Evolutionary conservation across 2,797 vertebrate genomes (phyloP).

Genomic region (Anableps anableps): DNA sequence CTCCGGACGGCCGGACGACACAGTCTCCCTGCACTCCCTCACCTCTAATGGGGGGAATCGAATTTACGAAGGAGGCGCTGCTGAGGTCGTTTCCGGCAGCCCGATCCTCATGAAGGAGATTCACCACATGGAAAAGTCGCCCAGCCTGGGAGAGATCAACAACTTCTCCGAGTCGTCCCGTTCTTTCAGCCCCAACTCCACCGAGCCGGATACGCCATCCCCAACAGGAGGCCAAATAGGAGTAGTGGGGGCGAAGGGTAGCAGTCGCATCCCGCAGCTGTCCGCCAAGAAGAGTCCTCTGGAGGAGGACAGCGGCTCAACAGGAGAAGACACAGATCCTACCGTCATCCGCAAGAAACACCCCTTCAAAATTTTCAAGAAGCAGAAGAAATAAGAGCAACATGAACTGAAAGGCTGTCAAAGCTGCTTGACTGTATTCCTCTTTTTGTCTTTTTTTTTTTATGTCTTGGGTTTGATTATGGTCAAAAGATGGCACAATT

Average conservation of each 20-base stretch:
- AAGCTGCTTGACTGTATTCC: constrained; percentile 54
- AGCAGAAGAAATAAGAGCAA: constrained; percentile 91
- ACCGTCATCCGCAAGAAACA: constrained; percentile 94
- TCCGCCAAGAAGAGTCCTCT: constrained; percentile 90
- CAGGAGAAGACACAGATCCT: constrained; percentile 94
- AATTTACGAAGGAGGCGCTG: constrained; percentile 70
- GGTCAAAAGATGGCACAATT: constrained; percentile 55
- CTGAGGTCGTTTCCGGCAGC: constrained; percentile 84
- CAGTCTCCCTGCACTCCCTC: constrained; percentile 67
- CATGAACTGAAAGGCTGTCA: constrained; percentile 49
- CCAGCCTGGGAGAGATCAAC: constrained; percentile 90
- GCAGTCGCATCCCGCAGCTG: constrained; percentile 93
- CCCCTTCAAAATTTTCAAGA: constrained; percentile 98
- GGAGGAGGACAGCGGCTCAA: constrained; percentile 94
- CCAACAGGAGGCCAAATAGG: constrained; percentile 83
- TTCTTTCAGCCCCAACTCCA: constrained; percentile 93
- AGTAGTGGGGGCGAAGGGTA: constrained; percentile 62
- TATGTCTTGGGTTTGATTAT: constrained; percentile 30
- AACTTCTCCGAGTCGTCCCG: constrained; percentile 90
- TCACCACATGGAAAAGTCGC: constrained; percentile 85
- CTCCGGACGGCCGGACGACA: constrained; percentile 77
- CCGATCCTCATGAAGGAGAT: constrained; percentile 87
- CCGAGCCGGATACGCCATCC: constrained; percentile 93
- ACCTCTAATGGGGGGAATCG: constrained; percentile 87
- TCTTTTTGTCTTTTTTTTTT: constrained; percentile 25